Percentiles rank a stretch among this genome's conserved stretches.
phyloP scores from a whole-genome alignment of 30 jellyfish, hydroid and myxozoan genomes.

The Pelagia noctiluca region DNA sequence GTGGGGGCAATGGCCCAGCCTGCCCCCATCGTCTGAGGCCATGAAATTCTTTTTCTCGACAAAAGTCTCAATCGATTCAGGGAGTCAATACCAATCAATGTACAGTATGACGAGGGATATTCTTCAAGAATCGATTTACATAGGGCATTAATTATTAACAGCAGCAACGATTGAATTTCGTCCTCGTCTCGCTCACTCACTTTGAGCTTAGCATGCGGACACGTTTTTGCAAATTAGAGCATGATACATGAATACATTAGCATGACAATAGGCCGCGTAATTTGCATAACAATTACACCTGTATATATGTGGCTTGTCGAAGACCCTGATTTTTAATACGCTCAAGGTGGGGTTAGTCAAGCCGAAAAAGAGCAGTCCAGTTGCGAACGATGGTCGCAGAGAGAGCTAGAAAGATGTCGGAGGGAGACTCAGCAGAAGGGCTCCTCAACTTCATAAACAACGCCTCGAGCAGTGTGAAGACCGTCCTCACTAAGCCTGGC shows the following conservation, averaged over 20 bases:
- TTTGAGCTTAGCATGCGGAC: conserved; percentile 64
- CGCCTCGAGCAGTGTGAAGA: conserved; percentile 93
- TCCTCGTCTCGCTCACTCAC: conserved; percentile 53
- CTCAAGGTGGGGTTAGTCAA: not conserved
- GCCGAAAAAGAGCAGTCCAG: not conserved
- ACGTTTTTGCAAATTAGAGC: conserved; percentile 40
- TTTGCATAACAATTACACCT: conserved; percentile 64
- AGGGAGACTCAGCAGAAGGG: conserved; percentile 75
- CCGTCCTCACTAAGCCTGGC: conserved; percentile 93
- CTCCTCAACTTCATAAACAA: conserved; percentile 81
- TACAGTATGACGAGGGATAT: no score
- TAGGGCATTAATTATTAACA: conserved; percentile 11
- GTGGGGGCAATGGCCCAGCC: not conserved
- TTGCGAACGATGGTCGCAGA: conserved; percentile 26
- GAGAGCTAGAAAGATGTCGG: conserved; percentile 29
- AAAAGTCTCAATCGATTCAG: no score
- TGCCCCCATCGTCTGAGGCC: not conserved
- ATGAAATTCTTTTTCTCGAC: not conserved
- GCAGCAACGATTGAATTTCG: not conserved
- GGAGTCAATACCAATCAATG: not conserved
- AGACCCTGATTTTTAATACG: conserved; percentile 25
- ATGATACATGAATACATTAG: not conserved
- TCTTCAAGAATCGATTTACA: no score
- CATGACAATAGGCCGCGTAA: conserved; percentile 12
- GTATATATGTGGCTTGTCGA: conserved; percentile 58